Evolutionary conservation across 2,797 vertebrate genomes (phyloP), one percentile per base, ranked within the genome.

Genomic region (Acestrorhynchus altus): DNA sequence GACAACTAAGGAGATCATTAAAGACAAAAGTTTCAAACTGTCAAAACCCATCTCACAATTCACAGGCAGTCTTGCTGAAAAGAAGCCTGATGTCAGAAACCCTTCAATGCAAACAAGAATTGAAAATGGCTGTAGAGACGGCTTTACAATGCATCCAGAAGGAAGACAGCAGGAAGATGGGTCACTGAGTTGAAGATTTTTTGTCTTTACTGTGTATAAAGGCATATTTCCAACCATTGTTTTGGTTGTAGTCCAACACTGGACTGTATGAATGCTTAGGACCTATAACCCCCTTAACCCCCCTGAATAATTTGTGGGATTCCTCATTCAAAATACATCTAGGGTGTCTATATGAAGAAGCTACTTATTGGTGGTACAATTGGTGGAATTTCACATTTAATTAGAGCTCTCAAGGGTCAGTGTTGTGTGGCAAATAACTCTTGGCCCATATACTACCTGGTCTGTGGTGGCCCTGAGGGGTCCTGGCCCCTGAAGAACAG

Each of bases 1-100:
- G 64, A 59, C 24, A 75, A 31, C n/a, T 22, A 22, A 47, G 13
- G 26, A 67, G n/a, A 76, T 12, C 12, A 20, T 57, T 49, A 54
- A 60, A 61, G 56, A 8, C 4, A 47, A 28, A 56, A 20, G 42
- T 61, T 47, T 40, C 4, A 15, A 18, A 31, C 20, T 74, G 46
- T 72, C 18, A n/a, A 56, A 47, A 15, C 31, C 65, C 10, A 16
- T 46, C 18, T 72, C 24, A 18, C 28, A 15, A 39, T n/a, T 63
- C n/a, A 7, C 16, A 20, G 18, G 15, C 52, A 47, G 31, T 42
- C 15, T 72, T n/a, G n/a, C 20, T 28, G 49, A n/a, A 64, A 54
- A 65, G 31, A 28, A 2, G 35, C 15, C 40, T 40, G 7, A 60
- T 49, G 28, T 46, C 49, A 46, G 20, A 63, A 72, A 52, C 11